Percentiles rank a stretch among this genome's conserved stretches.
These are phyloP conservation scores for Drosophila sp. DNA, from an alignment of 1,140 invertebrate genomes.

Conservation along the genomic window DNA sequence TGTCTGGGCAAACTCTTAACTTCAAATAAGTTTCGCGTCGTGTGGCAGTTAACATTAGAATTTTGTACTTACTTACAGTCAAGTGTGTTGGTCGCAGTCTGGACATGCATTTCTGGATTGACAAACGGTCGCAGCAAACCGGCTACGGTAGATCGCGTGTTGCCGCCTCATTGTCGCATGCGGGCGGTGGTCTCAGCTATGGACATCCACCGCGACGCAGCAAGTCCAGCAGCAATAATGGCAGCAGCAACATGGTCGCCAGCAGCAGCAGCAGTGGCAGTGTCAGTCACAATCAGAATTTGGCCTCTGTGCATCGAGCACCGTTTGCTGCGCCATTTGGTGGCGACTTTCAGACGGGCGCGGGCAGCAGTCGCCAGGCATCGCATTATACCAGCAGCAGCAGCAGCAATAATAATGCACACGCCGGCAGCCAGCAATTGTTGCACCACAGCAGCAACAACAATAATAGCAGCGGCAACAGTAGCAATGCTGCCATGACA, in stretches of 20 bases:
- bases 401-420: constrained; percentile 62
- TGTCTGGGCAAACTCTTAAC: constrained; percentile 58
- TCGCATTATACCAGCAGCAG: constrained; percentile 45
- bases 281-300: constrained; percentile 41
- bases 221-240: constrained; percentile 60
- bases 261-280: constrained; percentile 21
- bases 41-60: constrained; percentile 28
- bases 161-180: constrained; percentile 79
- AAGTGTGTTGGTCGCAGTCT: constrained; percentile 22
- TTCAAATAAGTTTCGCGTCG: constrained; percentile 61
- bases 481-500: constrained; percentile 40
- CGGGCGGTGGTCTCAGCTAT: constrained; percentile 78
- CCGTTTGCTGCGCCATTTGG: constrained; percentile 48
- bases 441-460: constrained; percentile 58
- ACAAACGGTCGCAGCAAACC: constrained; percentile 88
- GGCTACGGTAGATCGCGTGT: constrained; percentile 86
- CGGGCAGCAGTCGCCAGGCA: constrained; percentile 65
- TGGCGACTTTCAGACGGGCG: constrained; percentile 52
- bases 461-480: constrained; percentile 54
- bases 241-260: constrained; percentile 30
- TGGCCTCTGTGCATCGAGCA: constrained; percentile 58
- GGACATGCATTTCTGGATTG: constrained; percentile 90
- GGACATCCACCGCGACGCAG: constrained; percentile 78
- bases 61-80: constrained; percentile 37
- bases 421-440: constrained; percentile 60